phyloP scores from a whole-genome alignment of 2,797 vertebrate species.

The Sarcoramphus papa region DNA sequence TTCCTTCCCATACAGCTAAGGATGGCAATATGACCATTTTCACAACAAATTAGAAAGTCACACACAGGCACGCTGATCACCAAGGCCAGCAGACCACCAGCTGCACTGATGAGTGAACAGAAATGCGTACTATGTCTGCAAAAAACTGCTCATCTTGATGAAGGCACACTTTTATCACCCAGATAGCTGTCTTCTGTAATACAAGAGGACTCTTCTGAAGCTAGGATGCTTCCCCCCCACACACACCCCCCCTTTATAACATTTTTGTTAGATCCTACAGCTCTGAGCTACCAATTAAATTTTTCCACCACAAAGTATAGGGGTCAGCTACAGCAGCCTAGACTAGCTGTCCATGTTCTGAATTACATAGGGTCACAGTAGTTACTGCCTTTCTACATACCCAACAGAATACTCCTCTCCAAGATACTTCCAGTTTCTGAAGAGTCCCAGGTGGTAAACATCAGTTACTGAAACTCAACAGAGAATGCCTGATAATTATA shows the following conservation, averaged over 20 bases:
- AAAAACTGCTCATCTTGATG: not conserved
- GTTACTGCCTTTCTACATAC: not conserved
- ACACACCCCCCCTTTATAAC: fast-evolving
- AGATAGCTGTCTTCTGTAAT: not conserved
- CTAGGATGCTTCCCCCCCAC: not conserved
- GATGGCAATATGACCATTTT: not conserved
- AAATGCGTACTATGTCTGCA: not conserved
- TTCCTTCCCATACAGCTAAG: not conserved
- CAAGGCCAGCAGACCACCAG: not conserved
- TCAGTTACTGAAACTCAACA: constrained; percentile 17
- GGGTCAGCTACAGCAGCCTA: not conserved
- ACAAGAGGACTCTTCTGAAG: not conserved
- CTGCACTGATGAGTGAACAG: not conserved
- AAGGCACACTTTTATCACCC: not conserved
- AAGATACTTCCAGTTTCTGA: not conserved
- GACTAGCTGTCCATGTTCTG: not conserved
- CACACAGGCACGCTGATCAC: not conserved
- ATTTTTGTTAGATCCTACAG: not conserved
- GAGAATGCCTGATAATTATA: constrained; percentile 18
- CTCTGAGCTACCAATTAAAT: not conserved
- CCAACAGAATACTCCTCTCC: not conserved
- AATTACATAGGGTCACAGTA: not conserved
- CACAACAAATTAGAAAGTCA: not conserved
- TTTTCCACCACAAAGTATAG: not conserved
- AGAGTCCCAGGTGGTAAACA: not conserved